Evolutionary conservation across 1,140 invertebrate genomes (phyloP).

Genomic region (Neocloeon triangulifer): DNA sequence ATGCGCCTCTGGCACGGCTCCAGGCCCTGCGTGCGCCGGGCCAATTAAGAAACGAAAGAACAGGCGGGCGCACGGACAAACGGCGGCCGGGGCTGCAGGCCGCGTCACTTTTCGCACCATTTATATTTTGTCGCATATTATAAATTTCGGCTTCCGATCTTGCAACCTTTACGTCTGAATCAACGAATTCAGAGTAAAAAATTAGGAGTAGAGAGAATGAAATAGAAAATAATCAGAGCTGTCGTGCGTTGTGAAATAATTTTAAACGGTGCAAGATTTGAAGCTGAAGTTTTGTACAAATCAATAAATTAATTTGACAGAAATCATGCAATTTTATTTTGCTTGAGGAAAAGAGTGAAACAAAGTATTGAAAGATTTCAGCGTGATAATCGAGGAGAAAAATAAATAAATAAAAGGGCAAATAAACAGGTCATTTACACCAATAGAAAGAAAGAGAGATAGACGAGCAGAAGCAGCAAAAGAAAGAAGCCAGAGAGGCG

Average conservation of each 20-base stretch:
- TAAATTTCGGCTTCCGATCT: background rate
- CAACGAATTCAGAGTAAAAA: background rate
- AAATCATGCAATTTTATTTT: background rate
- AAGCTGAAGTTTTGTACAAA: background rate
- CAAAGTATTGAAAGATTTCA: background rate
- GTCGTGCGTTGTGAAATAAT: background rate
- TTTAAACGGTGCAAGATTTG: background rate
- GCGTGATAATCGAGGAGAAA: too few species aligned
- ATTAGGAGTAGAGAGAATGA: background rate
- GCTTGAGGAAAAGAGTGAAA: background rate
- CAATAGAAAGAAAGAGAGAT: slow-evolving; percentile 1
- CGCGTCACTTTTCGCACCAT: too few species aligned
- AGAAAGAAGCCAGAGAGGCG: slow-evolving; percentile 7
- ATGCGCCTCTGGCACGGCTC: slow-evolving; percentile 91
- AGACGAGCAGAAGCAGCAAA: slow-evolving; percentile 5
- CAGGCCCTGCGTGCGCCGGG: slow-evolving; percentile 25
- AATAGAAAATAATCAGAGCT: background rate
- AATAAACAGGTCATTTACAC: background rate
- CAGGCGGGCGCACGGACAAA: slow-evolving; percentile 3
- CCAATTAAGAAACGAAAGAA: background rate
- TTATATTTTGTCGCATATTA: too few species aligned
- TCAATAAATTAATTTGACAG: background rate
- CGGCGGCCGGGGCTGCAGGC: too few species aligned
- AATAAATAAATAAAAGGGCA: background rate
- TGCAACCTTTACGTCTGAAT: background rate